A percentile compares a stretch with the other conserved stretches of the same genome.
These are phyloP conservation scores for Aphyosemion australe DNA, from an alignment of 2,113 vertebrate genomes.

Conservation along the genomic window DNA sequence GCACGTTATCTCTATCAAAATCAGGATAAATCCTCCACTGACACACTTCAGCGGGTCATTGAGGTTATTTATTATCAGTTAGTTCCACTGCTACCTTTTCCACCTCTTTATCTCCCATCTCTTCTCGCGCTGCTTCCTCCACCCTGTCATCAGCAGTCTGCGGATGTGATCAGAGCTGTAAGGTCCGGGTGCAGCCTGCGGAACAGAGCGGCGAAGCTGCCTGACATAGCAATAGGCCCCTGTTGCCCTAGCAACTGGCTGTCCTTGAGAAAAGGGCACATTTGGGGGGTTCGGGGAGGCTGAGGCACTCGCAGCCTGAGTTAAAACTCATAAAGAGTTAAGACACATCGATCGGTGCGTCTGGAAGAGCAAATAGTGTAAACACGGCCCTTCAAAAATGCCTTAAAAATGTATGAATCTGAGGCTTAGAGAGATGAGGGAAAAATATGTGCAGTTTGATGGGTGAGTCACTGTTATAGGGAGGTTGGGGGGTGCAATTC, in stretches of 20 bases:
- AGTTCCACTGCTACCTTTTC: conserved; percentile 22
- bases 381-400: conserved; percentile 27
- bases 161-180: conserved; percentile 40
- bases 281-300: conserved; percentile 52
- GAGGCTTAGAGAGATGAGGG: conserved; percentile 5
- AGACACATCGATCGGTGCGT: conserved; percentile 34
- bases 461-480: not conserved
- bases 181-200: conserved; percentile 65
- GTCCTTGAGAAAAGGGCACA: conserved; percentile 66
- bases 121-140: conserved; percentile 11
- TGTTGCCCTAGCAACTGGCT: conserved; percentile 70
- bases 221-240: conserved; percentile 63
- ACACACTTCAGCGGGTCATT: conserved; percentile 7
- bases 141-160: conserved; percentile 66
- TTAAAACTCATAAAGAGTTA: conserved; percentile 58
- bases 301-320: conserved; percentile 37
- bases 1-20: conserved; percentile 27
- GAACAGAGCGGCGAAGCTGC: conserved; percentile 59
- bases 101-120: conserved; percentile 16
- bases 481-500: conserved; percentile 1
- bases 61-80: conserved; percentile 40
- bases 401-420: conserved; percentile 34
- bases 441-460: conserved; percentile 2
- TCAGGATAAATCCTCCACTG: conserved; percentile 7
- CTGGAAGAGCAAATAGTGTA: conserved; percentile 7